Percentiles rank a stretch among this genome's conserved stretches.
Evolutionary conservation across 2,113 vertebrate genomes (phyloP).

Genomic region (Suricata suricatta): DNA sequence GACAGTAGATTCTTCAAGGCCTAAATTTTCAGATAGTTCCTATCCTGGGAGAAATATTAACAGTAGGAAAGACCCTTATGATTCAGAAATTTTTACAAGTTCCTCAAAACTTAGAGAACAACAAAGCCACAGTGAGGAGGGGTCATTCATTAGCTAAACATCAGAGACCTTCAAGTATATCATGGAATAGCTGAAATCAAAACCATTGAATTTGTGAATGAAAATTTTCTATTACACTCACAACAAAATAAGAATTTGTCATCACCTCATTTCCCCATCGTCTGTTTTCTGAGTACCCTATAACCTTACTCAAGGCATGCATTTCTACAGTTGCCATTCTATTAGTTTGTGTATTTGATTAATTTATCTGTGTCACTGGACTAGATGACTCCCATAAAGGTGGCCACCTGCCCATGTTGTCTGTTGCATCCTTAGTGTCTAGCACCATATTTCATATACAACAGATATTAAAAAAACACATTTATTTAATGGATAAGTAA

Average conservation of each 20-base stretch:
- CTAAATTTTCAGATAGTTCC: not conserved
- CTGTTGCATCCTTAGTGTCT: not conserved
- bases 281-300: not conserved
- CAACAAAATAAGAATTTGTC: not conserved
- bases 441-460: not conserved
- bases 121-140: not conserved
- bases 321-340: not conserved
- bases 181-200: not conserved
- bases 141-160: not conserved
- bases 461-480: not conserved
- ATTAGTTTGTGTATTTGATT: not conserved
- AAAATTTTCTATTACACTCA: not conserved
- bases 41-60: not conserved
- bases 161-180: not conserved
- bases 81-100: not conserved
- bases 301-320: not conserved
- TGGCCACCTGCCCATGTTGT: not conserved
- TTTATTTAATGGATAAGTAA: not conserved
- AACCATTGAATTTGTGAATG: not conserved
- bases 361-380: not conserved
- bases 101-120: not conserved
- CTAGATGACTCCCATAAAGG: not conserved
- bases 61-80: not conserved
- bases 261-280: not conserved
- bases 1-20: not conserved